Evolutionary conservation across 2,888 invertebrate species (phyloP), one percentile per base, ranked within the genome.

Genomic region (Tipula confusa): DNA sequence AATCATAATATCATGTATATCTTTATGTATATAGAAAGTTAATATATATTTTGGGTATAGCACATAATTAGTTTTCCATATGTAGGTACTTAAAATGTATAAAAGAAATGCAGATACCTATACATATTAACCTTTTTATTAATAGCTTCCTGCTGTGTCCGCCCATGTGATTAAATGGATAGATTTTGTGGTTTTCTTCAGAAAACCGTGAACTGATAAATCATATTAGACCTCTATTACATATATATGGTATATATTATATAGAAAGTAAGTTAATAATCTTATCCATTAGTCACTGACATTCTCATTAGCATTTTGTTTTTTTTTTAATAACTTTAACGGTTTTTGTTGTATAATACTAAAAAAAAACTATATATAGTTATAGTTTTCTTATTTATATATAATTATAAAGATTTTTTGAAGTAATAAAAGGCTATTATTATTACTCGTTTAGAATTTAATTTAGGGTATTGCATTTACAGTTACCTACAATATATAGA

Each of bases 261-360:
- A 24, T 64, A 64, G 64, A 64, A 64, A 64, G 64, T 64, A 64
- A 64, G 64, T 64, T 64, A 64, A 64, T 64, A 64, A 24, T 15
- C 29, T 29, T 29, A 80, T 80, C 15, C 80, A 29, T 80, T 80
- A 80, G 29, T 80, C 31, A 80, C 29, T 80, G 80, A 80, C 80
- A 80, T 79, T 79, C 79, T 79, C 79, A 24, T 80, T 80, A 80
- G 80, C 80, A 80, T 80, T 80, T 80, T n/a, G 31, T 7, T 13
- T 80, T 80, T 13, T 80, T 80, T 31, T n/a, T 80, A 80, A 29
- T 15, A 31, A 80, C n/a, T 29, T 29, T 80, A 80, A 80, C 80
- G 80, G 80, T 80, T 29, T 7, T 29, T 31, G 29, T 43, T 43
- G n/a, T 43, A 43, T 43, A 43, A 43, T 43, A 43, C 1, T 43